phyloP scores from a whole-genome alignment of 1,140 invertebrate genomes.

The Apis dorsata region DNA sequence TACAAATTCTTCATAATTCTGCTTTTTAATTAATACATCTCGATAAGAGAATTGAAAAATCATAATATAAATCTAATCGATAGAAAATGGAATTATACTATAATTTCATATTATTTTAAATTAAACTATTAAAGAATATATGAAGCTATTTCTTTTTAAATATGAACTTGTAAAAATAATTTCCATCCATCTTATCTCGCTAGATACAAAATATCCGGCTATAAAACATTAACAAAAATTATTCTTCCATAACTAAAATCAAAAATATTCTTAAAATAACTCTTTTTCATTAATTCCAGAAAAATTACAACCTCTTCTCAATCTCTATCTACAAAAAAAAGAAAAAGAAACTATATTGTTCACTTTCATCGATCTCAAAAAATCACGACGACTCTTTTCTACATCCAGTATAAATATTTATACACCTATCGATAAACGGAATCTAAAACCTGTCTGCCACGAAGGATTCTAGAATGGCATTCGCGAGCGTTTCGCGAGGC shows the following conservation, averaged over 20 bases:
- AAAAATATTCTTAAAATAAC: not conserved
- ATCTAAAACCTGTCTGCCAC: not conserved
- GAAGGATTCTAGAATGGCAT: not conserved
- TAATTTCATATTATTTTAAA: no score
- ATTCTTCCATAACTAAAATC: not conserved
- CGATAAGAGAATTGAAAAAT: no score
- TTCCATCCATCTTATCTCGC: no score
- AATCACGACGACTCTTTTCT: no score
- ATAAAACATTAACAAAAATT: not conserved
- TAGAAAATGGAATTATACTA: no score
- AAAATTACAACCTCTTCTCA: not conserved
- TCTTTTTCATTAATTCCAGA: not conserved
- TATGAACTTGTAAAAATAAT: no score
- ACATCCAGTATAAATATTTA: not conserved
- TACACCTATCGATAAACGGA: not conserved
- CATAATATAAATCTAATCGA: no score
- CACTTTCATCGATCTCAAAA: not conserved
- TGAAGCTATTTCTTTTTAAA: no score
- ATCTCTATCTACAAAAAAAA: not conserved
- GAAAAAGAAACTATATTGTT: no score
- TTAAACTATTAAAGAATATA: no score
- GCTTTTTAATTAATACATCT: no score
- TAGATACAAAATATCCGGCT: not conserved
- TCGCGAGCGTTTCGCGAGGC: not conserved
- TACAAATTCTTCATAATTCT: no score